These are phyloP conservation scores for Eupithecia exiguata DNA, from an alignment of 2,888 invertebrate genomes.

Conservation along the genomic window DNA sequence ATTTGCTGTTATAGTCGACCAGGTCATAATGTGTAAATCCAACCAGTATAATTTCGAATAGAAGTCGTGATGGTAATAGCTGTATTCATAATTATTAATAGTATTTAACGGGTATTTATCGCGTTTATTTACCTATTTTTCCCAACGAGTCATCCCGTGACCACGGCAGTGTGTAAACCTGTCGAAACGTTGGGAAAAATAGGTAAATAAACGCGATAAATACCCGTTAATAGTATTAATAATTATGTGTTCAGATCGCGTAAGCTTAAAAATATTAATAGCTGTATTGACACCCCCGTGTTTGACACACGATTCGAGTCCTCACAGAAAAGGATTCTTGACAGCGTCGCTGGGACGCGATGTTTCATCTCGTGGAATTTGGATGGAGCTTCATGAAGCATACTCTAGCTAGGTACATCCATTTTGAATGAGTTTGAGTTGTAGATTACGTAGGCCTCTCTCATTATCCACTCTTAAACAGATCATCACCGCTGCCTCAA, in stretches of 20 bases:
- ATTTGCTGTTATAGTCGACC: background rate
- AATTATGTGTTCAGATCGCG: no score
- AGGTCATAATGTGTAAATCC: background rate
- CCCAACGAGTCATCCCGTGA: no score
- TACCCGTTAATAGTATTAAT: no score
- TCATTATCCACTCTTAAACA: background rate
- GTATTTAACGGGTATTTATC: no score
- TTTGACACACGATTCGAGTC: background rate
- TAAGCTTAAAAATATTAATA: no score
- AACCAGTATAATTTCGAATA: background rate
- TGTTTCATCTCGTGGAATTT: background rate
- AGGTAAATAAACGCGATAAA: no score
- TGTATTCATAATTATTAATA: no score
- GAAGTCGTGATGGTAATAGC: background rate
- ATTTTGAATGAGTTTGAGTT: conserved; percentile 28
- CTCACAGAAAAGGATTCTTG: background rate
- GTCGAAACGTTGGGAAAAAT: no score
- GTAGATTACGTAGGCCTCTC: background rate
- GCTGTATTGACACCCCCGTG: background rate
- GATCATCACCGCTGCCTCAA: background rate
- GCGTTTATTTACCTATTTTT: no score
- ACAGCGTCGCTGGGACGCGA: background rate
- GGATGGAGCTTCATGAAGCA: background rate
- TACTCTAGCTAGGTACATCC: background rate
- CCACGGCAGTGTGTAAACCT: no score